Percentiles rank a stretch among this genome's conserved stretches.
Evolutionary conservation across 2,888 invertebrate genomes (phyloP).

Genomic region (Aspidiotus destructor): DNA sequence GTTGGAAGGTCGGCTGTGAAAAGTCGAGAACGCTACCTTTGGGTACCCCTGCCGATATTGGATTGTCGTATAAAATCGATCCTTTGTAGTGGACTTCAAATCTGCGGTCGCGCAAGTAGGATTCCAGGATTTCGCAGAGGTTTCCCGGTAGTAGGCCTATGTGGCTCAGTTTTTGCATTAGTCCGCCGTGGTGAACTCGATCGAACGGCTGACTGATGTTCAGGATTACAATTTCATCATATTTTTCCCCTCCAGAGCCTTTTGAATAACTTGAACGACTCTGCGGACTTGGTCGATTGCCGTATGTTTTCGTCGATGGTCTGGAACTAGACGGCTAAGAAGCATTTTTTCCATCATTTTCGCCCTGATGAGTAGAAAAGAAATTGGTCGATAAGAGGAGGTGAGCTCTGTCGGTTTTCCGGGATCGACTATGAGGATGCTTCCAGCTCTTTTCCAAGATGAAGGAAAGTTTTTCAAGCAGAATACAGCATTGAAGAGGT

Average conservation of each 20-base stretch:
- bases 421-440: neutral
- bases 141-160: neutral
- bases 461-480: neutral
- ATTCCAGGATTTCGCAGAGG: slow-evolving; percentile 7
- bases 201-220: neutral
- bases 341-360: neutral
- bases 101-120: neutral
- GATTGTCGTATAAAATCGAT: slow-evolving; percentile 2
- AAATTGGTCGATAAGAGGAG: neutral
- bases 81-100: slow-evolving; percentile 8
- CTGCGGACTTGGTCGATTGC: neutral
- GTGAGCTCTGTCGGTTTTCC: neutral
- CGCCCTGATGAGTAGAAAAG: neutral
- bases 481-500: neutral
- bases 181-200: neutral
- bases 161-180: neutral
- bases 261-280: neutral
- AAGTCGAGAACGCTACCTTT: slow-evolving; percentile 7
- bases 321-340: neutral
- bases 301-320: neutral
- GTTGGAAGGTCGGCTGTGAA: slow-evolving; percentile 13
- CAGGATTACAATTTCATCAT: neutral
- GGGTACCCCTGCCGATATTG: slow-evolving; percentile 13
- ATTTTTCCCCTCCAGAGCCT: neutral
- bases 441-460: neutral